Base-by-base conservation (phyloP, 1,140 invertebrate genomes). In the Cryptotermes secundus region DNA sequence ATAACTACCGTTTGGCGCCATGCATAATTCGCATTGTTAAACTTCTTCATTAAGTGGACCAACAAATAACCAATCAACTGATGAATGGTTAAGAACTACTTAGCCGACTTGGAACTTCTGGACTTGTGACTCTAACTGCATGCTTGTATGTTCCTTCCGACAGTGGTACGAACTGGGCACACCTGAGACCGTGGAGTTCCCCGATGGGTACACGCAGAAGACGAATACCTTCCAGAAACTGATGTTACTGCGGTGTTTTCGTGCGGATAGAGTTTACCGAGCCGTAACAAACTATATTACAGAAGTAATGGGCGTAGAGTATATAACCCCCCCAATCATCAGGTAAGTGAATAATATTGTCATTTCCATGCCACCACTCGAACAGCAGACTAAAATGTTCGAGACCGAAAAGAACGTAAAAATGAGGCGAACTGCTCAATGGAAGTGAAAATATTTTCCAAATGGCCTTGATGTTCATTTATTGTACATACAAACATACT, bases 151-250 rank as follows among this genome's bases (percentile, higher is more conserved):
- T 83, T 34, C 16, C 16, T 85, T 87, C 86, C 87, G 87, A 22
- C 88, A 96, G 93, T 97, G 96, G 96, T 96, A 93, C 89, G 94
- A 97, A 87, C 91, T 93, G 88, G 95, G 97, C 87, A 91, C 90
- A 83, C 96, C 95, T 1, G 96, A 97, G 90, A 91, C 92, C 16
- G 88, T 90, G 22, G 87, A 91, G n/a, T 92, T 94, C 86, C 96
- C 96, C 0, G 90, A 93, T 84, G 90, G 91, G 22, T 97, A 96
- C 89, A 92, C 92, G 6, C 88, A 93, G 24, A 92, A 89, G 49
- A 87, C 95, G 81, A 90, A 90, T n/a, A 88, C 91, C 0, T 97
- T 97, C 89, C 92, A 97, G 87, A 90, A 92, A 65, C 90, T 98
- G 42, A 95, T 97, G 94, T 87, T 98, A 38, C 88, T 98, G 19